phyloP scores from a whole-genome alignment of 2,113 vertebrate genomes.

The Nesogale talazaci region DNA sequence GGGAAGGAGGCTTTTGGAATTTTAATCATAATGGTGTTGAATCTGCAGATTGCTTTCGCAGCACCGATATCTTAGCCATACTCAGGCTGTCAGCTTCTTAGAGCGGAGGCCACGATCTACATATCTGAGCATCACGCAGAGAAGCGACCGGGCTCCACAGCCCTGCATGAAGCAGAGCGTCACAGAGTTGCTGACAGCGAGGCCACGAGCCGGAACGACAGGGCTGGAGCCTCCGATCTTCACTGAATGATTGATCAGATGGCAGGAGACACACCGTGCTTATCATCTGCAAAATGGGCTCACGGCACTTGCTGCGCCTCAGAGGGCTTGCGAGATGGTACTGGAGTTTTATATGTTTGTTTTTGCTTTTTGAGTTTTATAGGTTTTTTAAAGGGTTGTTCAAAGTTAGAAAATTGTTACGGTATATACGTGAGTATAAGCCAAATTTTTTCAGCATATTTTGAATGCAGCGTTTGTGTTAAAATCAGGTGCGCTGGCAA shows the following conservation, averaged over 20 bases:
- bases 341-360: too few species aligned
- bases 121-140: background rate
- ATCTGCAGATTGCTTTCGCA: too few species aligned
- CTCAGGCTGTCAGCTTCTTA: background rate
- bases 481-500: too few species aligned
- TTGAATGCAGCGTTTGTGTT: too few species aligned
- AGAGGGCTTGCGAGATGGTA: background rate
- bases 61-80: too few species aligned
- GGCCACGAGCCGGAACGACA: background rate
- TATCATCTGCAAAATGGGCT: constrained; percentile 1
- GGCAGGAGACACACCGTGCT: background rate
- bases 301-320: background rate
- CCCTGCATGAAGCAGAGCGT: background rate
- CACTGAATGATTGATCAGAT: background rate
- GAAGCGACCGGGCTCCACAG: background rate
- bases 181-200: background rate
- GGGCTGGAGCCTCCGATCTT: background rate
- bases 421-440: too few species aligned
- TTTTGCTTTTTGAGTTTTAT: too few species aligned
- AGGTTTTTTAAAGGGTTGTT: too few species aligned
- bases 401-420: too few species aligned
- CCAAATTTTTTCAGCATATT: too few species aligned
- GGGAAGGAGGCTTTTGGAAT: too few species aligned
- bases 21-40: too few species aligned
- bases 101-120: background rate